Evolutionary conservation across 2,797 vertebrate species (phyloP).

Genomic region (Staurois parvus): DNA sequence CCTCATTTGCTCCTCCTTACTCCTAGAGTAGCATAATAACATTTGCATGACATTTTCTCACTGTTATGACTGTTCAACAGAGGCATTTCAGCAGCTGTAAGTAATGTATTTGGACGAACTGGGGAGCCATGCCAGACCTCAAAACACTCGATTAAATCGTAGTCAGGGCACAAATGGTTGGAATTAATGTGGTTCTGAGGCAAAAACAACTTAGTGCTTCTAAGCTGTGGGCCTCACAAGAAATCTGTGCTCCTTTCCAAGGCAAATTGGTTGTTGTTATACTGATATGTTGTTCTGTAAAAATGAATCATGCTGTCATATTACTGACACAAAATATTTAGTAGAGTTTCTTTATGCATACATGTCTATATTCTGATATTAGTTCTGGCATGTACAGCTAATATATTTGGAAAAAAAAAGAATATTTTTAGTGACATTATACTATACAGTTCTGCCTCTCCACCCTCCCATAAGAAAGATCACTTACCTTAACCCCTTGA

Average conservation of each 20-base stretch:
- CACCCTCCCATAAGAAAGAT: not conserved
- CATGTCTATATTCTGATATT: not conserved
- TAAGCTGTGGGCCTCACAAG: slow-evolving; percentile 44
- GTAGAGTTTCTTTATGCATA: not conserved
- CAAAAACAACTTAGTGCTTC: slow-evolving; percentile 47
- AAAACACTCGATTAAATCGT: slow-evolving; percentile 58
- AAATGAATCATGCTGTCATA: slow-evolving; percentile 11
- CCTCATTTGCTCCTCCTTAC: slow-evolving; percentile 53
- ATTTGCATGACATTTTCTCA: slow-evolving; percentile 62
- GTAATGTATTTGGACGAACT: slow-evolving; percentile 57
- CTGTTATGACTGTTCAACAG: slow-evolving; percentile 58
- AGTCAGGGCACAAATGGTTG: slow-evolving; percentile 60
- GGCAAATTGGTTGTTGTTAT: slow-evolving; percentile 34
- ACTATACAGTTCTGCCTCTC: not conserved
- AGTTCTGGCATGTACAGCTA: not conserved
- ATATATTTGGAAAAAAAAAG: not conserved
- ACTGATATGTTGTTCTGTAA: slow-evolving; percentile 3
- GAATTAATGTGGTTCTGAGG: slow-evolving; percentile 51
- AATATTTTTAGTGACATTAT: no score
- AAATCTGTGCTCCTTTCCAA: slow-evolving; percentile 41
- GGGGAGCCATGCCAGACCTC: slow-evolving; percentile 57
- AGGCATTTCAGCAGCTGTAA: slow-evolving; percentile 60
- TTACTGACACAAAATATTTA: slow-evolving; percentile 28
- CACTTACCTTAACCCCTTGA: no score
- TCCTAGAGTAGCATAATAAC: slow-evolving; percentile 57